Evolutionary conservation across 2,113 vertebrate genomes (phyloP).

Genomic region (Sinocyclocheilus grahami): DNA sequence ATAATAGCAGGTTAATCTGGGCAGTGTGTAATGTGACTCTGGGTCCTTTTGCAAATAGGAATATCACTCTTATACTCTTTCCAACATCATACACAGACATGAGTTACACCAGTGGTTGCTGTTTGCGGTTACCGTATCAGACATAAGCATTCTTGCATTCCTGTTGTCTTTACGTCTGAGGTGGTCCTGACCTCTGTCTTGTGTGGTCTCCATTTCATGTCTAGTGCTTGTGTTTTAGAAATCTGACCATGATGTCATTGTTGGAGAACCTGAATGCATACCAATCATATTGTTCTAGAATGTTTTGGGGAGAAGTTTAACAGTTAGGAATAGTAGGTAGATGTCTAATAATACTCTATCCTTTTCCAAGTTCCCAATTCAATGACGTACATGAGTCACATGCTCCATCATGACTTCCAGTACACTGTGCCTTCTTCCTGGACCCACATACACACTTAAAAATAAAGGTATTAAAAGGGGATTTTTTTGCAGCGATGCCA

Average conservation of each 20-base stretch:
- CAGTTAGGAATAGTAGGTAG: neutral
- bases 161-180: slow-evolving; percentile 22
- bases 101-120: neutral
- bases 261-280: neutral
- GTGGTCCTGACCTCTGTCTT: neutral
- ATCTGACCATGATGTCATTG: neutral
- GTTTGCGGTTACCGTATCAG: neutral
- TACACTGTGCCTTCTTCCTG: neutral
- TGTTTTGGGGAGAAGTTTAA: neutral
- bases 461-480: too few relatives aligned
- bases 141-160: slow-evolving; percentile 31
- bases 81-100: slow-evolving; percentile 8
- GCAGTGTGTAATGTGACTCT: slow-evolving; percentile 33
- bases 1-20: slow-evolving; percentile 58
- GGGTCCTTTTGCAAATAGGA: slow-evolving; percentile 40
- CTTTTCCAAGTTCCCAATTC: too few relatives aligned
- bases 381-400: neutral
- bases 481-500: too few relatives aligned
- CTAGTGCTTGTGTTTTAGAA: neutral
- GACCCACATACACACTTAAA: neutral
- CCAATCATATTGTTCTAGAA: neutral
- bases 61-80: neutral
- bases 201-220: neutral
- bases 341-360: neutral
- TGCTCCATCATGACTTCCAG: neutral